Conservation (phyloP, 1,140 invertebrate species). For the Drosophila eugracilis region DNA sequence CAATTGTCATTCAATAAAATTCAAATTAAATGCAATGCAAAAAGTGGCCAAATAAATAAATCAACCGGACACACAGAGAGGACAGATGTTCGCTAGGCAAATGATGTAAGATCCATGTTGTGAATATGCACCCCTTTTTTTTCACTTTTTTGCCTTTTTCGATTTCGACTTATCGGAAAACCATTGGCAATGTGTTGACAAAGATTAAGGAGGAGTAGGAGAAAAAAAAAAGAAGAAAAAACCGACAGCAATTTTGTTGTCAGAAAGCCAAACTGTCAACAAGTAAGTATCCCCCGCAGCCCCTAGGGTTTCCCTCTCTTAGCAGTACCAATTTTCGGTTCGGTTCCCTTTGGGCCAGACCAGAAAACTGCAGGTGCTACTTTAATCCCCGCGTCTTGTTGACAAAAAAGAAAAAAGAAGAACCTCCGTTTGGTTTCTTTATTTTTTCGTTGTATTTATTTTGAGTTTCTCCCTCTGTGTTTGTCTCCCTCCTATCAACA, state of each 20-base stretch:
- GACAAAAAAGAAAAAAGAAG: constrained; percentile 34
- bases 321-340: constrained; percentile 27
- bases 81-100: constrained; percentile 50
- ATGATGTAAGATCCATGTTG: constrained; percentile 57
- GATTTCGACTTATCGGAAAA: constrained; percentile 38
- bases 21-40: constrained; percentile 75
- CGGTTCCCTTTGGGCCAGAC: constrained; percentile 46
- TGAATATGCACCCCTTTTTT: constrained; percentile 53
- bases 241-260: constrained; percentile 78
- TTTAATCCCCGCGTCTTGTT: constrained; percentile 77
- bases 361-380: constrained; percentile 76
- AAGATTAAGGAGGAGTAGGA: constrained; percentile 53
- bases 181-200: constrained; percentile 74
- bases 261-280: constrained; percentile 79
- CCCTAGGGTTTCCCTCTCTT: background rate
- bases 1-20: constrained; percentile 83
- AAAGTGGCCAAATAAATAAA: constrained; percentile 23
- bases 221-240: constrained; percentile 16
- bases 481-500: constrained; percentile 18
- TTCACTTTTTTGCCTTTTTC: constrained; percentile 13
- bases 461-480: constrained; percentile 11
- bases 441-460: constrained; percentile 13
- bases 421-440: constrained; percentile 36
- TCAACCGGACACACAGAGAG: constrained; percentile 16
- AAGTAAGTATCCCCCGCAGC: constrained; percentile 17